A percentile compares a stretch with the other conserved stretches of the same genome.
phyloP scores from a whole-genome alignment of 23 tunicate genomes.

The Halocynthia aurantium region DNA sequence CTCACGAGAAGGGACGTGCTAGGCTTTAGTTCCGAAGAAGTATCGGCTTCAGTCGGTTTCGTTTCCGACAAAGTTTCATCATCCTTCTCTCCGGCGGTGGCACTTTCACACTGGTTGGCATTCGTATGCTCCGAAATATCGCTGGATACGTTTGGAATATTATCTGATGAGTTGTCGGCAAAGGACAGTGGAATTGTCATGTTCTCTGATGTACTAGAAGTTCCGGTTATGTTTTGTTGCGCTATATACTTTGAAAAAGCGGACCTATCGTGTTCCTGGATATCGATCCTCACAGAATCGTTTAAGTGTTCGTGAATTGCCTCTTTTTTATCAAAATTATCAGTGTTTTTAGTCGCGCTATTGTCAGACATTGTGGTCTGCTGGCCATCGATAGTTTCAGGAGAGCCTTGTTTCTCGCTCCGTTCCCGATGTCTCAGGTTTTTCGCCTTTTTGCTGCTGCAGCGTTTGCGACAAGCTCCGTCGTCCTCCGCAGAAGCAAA shows the following conservation, averaged over 20 bases:
- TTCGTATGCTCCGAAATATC: background rate
- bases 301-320: conserved; percentile 13
- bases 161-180: no score
- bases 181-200: no score
- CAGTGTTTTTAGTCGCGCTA: background rate
- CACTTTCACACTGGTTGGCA: no score
- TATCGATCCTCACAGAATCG: background rate
- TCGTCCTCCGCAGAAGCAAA: background rate
- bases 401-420: background rate
- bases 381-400: no score
- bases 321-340: conserved; percentile 4
- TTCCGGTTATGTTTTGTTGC: background rate
- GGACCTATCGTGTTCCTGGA: background rate
- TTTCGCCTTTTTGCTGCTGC: background rate
- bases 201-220: no score
- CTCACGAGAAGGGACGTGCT: background rate
- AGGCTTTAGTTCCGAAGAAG: background rate
- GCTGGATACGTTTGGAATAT: background rate
- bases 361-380: no score
- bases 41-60: background rate
- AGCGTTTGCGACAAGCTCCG: background rate
- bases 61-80: background rate
- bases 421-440: background rate
- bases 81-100: background rate
- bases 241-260: background rate